A percentile compares a stretch with the other conserved stretches of the same genome.
Conservation (phyloP, 1,140 invertebrate genomes). For the Aphelenchoides fujianensis region DNA sequence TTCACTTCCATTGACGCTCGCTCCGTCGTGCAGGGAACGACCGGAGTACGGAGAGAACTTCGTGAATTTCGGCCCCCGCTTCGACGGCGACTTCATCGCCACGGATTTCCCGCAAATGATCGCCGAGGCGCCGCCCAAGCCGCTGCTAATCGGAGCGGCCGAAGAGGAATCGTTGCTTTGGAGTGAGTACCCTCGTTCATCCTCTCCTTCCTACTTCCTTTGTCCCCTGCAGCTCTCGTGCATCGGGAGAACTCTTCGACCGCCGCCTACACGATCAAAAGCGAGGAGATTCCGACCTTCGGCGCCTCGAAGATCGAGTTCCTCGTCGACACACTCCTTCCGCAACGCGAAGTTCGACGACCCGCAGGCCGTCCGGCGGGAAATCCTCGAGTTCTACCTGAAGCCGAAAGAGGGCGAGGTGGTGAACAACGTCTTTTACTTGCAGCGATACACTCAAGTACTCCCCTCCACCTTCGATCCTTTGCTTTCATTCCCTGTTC, state of each 20-base stretch:
- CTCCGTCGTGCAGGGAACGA: background rate
- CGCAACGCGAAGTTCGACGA: conserved; percentile 22
- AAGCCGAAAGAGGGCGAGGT: conserved; percentile 14
- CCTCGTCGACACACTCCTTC: conserved; percentile 25
- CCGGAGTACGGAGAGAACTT: conserved; percentile 22
- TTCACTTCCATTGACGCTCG: background rate
- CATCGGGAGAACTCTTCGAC: conserved; percentile 25
- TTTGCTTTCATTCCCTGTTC: conserved; percentile 24
- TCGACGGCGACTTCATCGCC: conserved; percentile 43
- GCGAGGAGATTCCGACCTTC: conserved; percentile 16
- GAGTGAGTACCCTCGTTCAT: conserved; percentile 19
- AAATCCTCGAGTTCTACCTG: conserved; percentile 39
- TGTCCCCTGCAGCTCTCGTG: conserved; percentile 32
- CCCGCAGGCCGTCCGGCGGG: conserved; percentile 22
- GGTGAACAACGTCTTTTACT: conserved; percentile 34
- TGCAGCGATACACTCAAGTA: conserved; percentile 39
- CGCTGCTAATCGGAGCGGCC: conserved; percentile 32
- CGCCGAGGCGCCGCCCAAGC: conserved; percentile 33
- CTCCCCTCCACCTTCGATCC: background rate
- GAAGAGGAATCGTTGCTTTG: conserved; percentile 28
- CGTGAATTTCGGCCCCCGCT: conserved; percentile 33
- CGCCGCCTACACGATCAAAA: conserved; percentile 23
- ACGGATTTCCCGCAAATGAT: conserved; percentile 35
- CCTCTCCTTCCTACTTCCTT: background rate
- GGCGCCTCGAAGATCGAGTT: conserved; percentile 10